Evolutionary conservation across 2,888 invertebrate species (phyloP), one percentile per base, ranked within the genome.

Genomic region (Epinotia brunnichana): DNA sequence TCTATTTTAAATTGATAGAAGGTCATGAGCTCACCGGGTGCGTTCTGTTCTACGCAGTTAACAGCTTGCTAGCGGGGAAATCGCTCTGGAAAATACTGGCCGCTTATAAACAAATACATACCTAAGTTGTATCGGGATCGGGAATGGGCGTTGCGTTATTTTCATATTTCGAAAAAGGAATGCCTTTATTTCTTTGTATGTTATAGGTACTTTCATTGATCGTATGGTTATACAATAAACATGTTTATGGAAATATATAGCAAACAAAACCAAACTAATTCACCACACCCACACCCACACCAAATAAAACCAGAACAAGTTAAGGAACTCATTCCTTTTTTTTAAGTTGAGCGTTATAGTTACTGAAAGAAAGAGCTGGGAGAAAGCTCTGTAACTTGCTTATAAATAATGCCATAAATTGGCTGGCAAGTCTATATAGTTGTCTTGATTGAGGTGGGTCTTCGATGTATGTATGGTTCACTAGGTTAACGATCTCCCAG

Each of bases 1-100:
- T 90, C 91, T 92, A 92, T 91, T 92, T 91, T 90, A 87, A 90
- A 89, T 90, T 86, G 85, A 87, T 86, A 86, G 88, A 91, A 91
- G 91, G 91, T 90, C 91, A 88, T 80, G 80, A 83, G 79, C 80
- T 79, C 76, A 76, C 80, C 80, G 79, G 74, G 76, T 78, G 79
- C 73, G 76, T 77, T 78, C 77, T 77, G 74, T 79, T 73, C 62
- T 72, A 69, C 73, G 82, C 79, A 78, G 77, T 80, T 79, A 79
- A 79, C 81, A 79, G 63, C 51, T 63, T 57, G 70, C 76, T 68
- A 60, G 76, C 73, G 66, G 70, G 59, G 76, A 73, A 75, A 75
- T 76, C 29, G 24, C 44, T 67, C 69, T 77, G 73, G 76, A 74
- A 77, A 80, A 79, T 78, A 79, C 75, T 74, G 75, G 75, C 80